Percentiles rank a stretch among this genome's conserved stretches.
phyloP scores from a whole-genome alignment of 2,797 vertebrate genomes.

The Xenopus petersii region DNA sequence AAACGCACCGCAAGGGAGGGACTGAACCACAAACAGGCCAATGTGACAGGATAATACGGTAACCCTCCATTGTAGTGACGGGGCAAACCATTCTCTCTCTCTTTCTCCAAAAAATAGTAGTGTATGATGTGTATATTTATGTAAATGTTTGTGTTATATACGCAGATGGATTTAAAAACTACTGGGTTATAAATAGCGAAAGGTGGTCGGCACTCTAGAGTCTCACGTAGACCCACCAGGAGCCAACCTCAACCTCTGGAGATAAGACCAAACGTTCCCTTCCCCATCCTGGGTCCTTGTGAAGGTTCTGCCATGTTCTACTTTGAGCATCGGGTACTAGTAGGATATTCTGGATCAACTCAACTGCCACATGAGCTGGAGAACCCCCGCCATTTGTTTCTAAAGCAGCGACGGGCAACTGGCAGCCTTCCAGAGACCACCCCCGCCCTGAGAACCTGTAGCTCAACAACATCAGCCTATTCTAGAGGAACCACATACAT shows the following conservation, averaged over 20 bases:
- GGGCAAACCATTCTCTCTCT: neutral
- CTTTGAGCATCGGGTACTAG: too few relatives aligned
- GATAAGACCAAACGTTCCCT: too few relatives aligned
- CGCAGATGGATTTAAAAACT: neutral
- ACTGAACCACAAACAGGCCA: conserved; percentile 18
- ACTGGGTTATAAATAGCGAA: neutral
- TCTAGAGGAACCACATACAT: too few relatives aligned
- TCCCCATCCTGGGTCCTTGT: too few relatives aligned
- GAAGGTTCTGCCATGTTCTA: too few relatives aligned
- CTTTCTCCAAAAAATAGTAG: neutral
- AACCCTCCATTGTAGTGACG: neutral
- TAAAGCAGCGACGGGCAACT: too few relatives aligned
- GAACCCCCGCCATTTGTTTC: too few relatives aligned
- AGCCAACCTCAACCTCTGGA: neutral
- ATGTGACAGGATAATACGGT: conserved; percentile 16
- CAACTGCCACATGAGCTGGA: too few relatives aligned
- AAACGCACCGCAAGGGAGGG: neutral
- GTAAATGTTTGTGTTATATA: conserved; percentile 22
- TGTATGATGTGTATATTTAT: conserved; percentile 32
- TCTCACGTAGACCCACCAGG: neutral
- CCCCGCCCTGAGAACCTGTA: too few relatives aligned
- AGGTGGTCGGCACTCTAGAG: neutral
- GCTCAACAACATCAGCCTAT: too few relatives aligned
- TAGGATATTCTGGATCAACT: too few relatives aligned
- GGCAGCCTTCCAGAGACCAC: too few relatives aligned